Percentiles rank a stretch among this genome's conserved stretches.
phyloP scores from a whole-genome alignment of 2,888 invertebrate genomes.

The Drosophila nr. fundita region DNA sequence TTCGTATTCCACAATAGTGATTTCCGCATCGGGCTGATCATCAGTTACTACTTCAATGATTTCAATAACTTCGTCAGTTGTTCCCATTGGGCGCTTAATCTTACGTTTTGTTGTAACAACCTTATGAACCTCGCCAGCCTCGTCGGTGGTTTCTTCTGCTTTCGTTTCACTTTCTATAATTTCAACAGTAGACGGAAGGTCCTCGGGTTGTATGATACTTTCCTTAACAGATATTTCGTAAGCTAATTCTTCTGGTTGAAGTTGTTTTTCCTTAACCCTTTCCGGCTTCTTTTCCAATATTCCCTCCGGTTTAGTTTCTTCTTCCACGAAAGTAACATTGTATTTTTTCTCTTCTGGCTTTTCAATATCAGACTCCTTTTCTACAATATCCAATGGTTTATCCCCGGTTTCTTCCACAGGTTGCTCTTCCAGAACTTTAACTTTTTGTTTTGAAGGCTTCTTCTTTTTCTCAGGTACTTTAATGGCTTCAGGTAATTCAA shows the following conservation, averaged over 20 bases:
- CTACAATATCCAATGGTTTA: conserved; percentile 36
- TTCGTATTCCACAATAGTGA: conserved; percentile 77
- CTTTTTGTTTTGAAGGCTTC: conserved; percentile 70
- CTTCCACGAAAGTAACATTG: conserved; percentile 46
- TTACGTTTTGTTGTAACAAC: conserved; percentile 84
- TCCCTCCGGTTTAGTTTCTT: conserved; percentile 22
- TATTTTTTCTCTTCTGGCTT: conserved; percentile 61
- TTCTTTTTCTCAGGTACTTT: conserved; percentile 44
- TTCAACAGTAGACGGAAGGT: conserved; percentile 67
- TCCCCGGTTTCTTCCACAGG: conserved; percentile 32
- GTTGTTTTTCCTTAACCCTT: conserved; percentile 28
- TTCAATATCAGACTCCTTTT: conserved; percentile 64
- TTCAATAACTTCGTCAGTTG: conserved; percentile 83
- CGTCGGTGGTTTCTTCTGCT: conserved; percentile 83
- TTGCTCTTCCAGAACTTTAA: conserved; percentile 85
- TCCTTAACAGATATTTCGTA: conserved; percentile 57
- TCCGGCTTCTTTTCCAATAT: conserved; percentile 29
- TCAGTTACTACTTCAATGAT: conserved; percentile 82
- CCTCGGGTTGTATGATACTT: conserved; percentile 45
- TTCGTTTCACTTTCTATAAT: conserved; percentile 84
- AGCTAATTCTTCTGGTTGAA: conserved; percentile 14
- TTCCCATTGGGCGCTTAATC: conserved; percentile 84
- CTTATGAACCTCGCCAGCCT: conserved; percentile 83
- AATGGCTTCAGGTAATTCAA: conserved; percentile 35
- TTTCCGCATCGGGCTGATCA: conserved; percentile 81